These are phyloP conservation scores for Gallinago nigripennis DNA, from an alignment of 2,797 vertebrate genomes.

Conservation along the genomic window DNA sequence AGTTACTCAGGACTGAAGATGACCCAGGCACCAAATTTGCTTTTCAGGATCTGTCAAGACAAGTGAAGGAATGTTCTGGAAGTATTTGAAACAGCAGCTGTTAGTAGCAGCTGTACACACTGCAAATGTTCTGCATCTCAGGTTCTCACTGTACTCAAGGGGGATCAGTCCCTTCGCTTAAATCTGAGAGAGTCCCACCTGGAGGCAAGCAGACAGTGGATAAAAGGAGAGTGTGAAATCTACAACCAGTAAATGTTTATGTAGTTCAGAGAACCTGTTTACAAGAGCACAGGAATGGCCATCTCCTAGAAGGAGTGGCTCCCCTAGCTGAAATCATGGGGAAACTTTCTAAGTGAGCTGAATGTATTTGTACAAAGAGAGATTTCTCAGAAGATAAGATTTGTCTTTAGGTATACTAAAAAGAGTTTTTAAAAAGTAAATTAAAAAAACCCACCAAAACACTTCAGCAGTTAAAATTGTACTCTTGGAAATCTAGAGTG, in stretches of 20 bases:
- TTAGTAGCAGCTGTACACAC: background rate
- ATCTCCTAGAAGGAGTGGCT: background rate
- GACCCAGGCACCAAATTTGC: background rate
- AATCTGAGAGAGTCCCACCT: background rate
- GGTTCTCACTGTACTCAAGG: background rate
- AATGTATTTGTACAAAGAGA: background rate
- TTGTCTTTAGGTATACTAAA: background rate
- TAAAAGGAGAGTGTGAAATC: background rate
- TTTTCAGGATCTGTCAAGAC: background rate
- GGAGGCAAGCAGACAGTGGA: background rate
- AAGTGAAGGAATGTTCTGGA: constrained; percentile 4
- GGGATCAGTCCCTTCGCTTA: background rate
- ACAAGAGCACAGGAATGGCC: too few relatives aligned
- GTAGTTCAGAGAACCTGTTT: background rate
- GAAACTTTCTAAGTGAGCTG: background rate
- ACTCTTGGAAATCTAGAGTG: background rate
- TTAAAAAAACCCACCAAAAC: rapidly evolving
- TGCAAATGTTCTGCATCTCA: background rate
- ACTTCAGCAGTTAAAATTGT: background rate
- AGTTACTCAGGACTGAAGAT: background rate
- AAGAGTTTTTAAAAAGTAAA: background rate
- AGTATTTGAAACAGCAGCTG: background rate
- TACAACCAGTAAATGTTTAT: background rate
- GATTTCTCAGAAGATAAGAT: background rate
- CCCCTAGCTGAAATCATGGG: background rate